Evolutionary conservation across 2,113 vertebrate species (phyloP), one percentile per base, ranked within the genome.

Genomic region (Pelecanoides urinatrix): DNA sequence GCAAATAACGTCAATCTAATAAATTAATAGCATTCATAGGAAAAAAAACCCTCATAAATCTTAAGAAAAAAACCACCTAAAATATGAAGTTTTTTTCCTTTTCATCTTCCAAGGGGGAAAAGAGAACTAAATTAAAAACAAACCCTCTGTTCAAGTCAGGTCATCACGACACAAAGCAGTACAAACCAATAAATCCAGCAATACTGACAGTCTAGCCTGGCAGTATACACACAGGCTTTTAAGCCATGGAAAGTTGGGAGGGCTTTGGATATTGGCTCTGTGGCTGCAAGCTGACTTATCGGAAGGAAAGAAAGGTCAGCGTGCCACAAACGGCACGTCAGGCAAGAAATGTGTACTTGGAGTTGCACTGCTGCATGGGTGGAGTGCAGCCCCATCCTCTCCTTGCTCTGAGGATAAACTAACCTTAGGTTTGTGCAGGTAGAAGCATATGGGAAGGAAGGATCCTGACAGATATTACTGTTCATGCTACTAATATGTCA

Each of bases 101-200:
- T 96, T 87, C 84, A 71, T 95, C 96, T 49, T 74, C 47, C 62
- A 97, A 84, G 88, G 70, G 68, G 81, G 52, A 96, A 96, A 93
- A 90, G 86, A 96, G 91, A 98, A 85, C 67, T 86, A 80, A 94
- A 96, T 86, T 44, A 91, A 80, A 98, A 98, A 92, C 97, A 97
- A 97, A 93, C 78, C 59, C 91, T 83, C 78, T 96, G 80, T 88
- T 94, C 84, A 84, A 95, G 92, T 96, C 95, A 98, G 98, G 98
- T 98, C 98, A 98, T 61, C 92, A 50, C 98, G 98, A 98, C 98
- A 98, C 68, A 80, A 96, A 95, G 96, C 92, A 97, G 97, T 55
- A 76, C 91, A 97, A 97, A 85, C 94, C 90, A 97, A 95, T 98
- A 98, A 98, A 97, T 89, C 73, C 94, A 94, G 96, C 85, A 88